A percentile compares a stretch with the other conserved stretches of the same genome.
Evolutionary conservation across 2,797 vertebrate species (phyloP).

Genomic region (Pteronotus mesoamericanus): DNA sequence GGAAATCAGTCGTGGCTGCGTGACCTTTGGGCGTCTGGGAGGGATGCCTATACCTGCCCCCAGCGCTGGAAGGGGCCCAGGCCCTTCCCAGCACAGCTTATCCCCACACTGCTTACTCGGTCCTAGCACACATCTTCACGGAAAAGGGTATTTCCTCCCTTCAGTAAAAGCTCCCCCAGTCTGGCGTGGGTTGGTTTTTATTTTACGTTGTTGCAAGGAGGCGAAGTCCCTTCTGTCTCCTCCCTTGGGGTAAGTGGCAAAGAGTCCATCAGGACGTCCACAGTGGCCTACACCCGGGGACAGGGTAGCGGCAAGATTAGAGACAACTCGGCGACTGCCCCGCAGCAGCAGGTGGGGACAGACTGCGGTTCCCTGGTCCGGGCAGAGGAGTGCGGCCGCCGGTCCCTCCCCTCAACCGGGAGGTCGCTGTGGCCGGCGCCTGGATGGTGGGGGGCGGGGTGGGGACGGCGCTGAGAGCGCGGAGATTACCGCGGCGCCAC

Average conservation of each 20-base stretch:
- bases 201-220: background rate
- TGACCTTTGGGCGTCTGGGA: conserved; percentile 67
- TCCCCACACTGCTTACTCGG: background rate
- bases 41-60: conserved; percentile 65
- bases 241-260: conserved; percentile 52
- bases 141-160: background rate
- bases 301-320: background rate
- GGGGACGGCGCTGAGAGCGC: conserved; percentile 10
- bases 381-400: background rate
- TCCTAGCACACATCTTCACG: background rate
- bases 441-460: conserved; percentile 26
- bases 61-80: conserved; percentile 62
- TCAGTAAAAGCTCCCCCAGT: background rate
- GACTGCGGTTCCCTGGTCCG: background rate
- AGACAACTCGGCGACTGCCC: background rate
- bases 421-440: background rate
- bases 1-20: conserved; percentile 42
- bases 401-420: conserved; percentile 1
- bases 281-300: background rate
- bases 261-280: background rate
- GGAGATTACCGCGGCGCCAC: conserved; percentile 52
- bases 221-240: conserved; percentile 15
- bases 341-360: conserved; percentile 60
- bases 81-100: conserved; percentile 11
- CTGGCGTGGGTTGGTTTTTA: background rate